Percentiles rank a stretch among this genome's conserved stretches.
phyloP scores from a whole-genome alignment of 2,888 invertebrate genomes.

The Dermolepida albohirtum region DNA sequence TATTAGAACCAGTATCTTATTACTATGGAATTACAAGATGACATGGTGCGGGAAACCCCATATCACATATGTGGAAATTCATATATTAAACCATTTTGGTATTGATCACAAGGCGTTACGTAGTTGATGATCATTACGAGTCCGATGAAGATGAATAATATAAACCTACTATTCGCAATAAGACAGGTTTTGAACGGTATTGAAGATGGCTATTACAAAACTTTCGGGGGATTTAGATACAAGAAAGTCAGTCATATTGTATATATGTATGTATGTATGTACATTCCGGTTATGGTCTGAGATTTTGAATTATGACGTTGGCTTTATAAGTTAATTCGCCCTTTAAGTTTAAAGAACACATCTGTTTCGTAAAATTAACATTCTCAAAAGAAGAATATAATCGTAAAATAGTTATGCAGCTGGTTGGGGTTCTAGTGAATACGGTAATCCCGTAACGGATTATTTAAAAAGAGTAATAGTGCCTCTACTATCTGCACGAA shows the following conservation, averaged over 20 bases:
- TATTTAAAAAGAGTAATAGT: constrained; percentile 9
- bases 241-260: neutral
- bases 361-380: neutral
- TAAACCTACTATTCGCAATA: neutral
- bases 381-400: neutral
- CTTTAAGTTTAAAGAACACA: neutral
- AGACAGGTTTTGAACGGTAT: neutral
- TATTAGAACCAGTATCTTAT: too few species aligned
- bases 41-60: neutral
- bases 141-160: neutral
- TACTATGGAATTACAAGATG: too few species aligned
- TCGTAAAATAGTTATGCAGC: constrained; percentile 7
- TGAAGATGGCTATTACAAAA: constrained; percentile 20
- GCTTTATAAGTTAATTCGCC: constrained; percentile 18
- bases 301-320: constrained; percentile 20
- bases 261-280: too few species aligned
- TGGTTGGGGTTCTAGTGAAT: constrained; percentile 25
- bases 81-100: constrained; percentile 20
- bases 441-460: neutral
- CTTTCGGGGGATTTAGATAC: neutral
- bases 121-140: constrained; percentile 2
- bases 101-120: constrained; percentile 23
- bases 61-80: constrained; percentile 12
- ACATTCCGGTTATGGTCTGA: constrained; percentile 1
- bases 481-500: constrained; percentile 2